Percentiles rank a stretch among this genome's conserved stretches.
These are phyloP conservation scores for Parambassis ranga DNA, from an alignment of 2,797 vertebrate genomes.

Conservation along the genomic window DNA sequence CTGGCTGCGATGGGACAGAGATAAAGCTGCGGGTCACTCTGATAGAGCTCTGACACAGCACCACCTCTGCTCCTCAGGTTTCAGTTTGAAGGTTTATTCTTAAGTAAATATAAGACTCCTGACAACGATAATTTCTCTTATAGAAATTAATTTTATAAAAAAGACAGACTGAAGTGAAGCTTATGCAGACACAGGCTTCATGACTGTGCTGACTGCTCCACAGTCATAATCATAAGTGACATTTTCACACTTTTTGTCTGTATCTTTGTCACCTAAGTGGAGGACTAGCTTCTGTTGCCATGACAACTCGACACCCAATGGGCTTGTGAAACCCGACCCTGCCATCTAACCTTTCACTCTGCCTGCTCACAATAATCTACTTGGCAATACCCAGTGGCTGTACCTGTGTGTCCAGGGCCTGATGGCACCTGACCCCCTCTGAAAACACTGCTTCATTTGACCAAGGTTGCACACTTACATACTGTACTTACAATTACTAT, in stretches of 20 bases:
- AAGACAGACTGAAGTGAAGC: background rate
- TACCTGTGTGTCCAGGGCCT: background rate
- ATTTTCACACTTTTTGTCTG: background rate
- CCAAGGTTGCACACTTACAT: no score
- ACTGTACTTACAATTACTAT: no score
- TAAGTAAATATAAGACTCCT: background rate
- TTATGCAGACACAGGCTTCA: background rate
- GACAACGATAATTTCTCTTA: background rate
- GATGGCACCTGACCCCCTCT: background rate
- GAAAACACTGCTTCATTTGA: no score
- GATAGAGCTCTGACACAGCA: background rate
- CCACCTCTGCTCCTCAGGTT: slow-evolving; percentile 8
- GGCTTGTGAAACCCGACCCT: slow-evolving; percentile 57
- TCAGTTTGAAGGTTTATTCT: background rate
- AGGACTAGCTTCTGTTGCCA: slow-evolving; percentile 43
- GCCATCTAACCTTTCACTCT: slow-evolving; percentile 58
- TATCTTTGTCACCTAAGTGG: slow-evolving; percentile 24
- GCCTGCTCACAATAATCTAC: slow-evolving; percentile 23
- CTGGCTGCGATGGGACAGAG: slow-evolving; percentile 41
- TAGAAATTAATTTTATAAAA: background rate
- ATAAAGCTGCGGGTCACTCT: slow-evolving; percentile 34
- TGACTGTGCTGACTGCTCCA: background rate
- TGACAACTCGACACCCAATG: slow-evolving; percentile 46
- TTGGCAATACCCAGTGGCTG: slow-evolving; percentile 11
- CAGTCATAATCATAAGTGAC: background rate